Evolutionary conservation across 2,888 invertebrate genomes (phyloP).

Genomic region (Cordylochernes scorpioides): DNA sequence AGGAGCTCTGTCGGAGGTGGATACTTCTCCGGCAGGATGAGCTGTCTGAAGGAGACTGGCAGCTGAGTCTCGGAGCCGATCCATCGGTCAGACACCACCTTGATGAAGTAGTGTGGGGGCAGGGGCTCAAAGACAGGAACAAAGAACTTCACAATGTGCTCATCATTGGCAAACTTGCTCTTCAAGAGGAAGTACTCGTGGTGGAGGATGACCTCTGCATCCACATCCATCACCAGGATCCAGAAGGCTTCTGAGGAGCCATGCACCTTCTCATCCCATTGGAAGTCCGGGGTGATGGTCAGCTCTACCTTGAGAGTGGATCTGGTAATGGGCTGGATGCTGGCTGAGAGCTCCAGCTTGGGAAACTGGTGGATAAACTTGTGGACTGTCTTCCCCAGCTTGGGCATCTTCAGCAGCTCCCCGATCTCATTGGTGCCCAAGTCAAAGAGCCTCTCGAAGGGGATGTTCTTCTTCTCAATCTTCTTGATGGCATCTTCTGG

Average conservation of each 20-base stretch:
- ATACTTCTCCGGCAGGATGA: constrained; percentile 92
- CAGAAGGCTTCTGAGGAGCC: constrained; percentile 36
- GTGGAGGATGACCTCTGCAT: constrained; percentile 45
- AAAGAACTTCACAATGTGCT: constrained; percentile 87
- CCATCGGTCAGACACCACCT: constrained; percentile 30
- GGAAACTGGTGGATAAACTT: constrained; percentile 90
- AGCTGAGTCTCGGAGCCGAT: constrained; percentile 60
- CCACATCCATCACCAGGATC: constrained; percentile 34
- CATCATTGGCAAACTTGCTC: constrained; percentile 72
- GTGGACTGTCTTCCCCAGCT: constrained; percentile 78
- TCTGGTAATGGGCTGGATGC: constrained; percentile 84
- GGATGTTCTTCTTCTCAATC: constrained; percentile 65
- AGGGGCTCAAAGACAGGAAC: constrained; percentile 95
- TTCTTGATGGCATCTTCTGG: constrained; percentile 89
- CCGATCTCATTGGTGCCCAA: constrained; percentile 90
- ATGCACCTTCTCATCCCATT: constrained; percentile 86
- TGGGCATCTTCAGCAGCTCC: constrained; percentile 66
- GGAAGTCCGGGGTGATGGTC: constrained; percentile 91
- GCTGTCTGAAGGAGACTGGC: constrained; percentile 85
- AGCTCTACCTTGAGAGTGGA: constrained; percentile 71
- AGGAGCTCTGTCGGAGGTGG: constrained; percentile 87
- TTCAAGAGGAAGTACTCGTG: constrained; percentile 86
- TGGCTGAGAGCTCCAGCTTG: constrained; percentile 76
- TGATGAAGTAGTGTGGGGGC: constrained; percentile 87
- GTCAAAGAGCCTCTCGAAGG: constrained; percentile 53